Evolutionary conservation across 2,113 vertebrate species (phyloP), one percentile per base, ranked within the genome.

Genomic region (Madoqua kirkii): DNA sequence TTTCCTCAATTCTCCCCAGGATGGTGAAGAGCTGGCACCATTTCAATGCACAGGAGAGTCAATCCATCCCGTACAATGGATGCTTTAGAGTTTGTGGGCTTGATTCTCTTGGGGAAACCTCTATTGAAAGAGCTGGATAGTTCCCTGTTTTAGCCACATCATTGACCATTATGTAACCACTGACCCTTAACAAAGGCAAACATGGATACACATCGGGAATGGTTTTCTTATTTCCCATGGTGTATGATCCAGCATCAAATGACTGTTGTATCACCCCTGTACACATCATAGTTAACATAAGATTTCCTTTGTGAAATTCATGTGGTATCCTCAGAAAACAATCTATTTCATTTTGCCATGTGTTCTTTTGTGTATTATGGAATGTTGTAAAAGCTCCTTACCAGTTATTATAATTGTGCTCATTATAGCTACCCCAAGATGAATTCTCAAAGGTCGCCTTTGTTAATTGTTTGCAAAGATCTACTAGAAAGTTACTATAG

Each of bases 401-500:
- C 55, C 97, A 97, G 97, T 98, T 96, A 95, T 98, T 97, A 57
- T 96, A 95, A 93, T 98, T 98, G 84, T 93, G 85, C 59, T 97
- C 91, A 97, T 98, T 97, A 97, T 96, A 94, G 78, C 60, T 91
- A 92, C 86, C 98, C 94, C 85, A 1, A 50, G 91, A 93, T 97
- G 95, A 7, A 13, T 98, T 98, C 98, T 98, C 82, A 93, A 43
- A 97, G 92, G 92, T 88, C 52, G 4, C 82, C 97, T 98, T 98
- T 98, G 93, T 98, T 94, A 59, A 97, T 95, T 97, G 86, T 88
- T 40, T 91, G 71, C 96, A 74, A 1, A 96, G 97, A 98, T 97
- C 97, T 97, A 83, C 88, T 98, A 95, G 59, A 96, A 94, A 2
- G 0, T 82, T 91, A 74, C 96, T 91, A 52, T 59, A 79, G 93